Percentiles rank a stretch among this genome's conserved stretches.
Evolutionary conservation across 2,888 invertebrate genomes (phyloP).

Genomic region (Ophioninae sp.): DNA sequence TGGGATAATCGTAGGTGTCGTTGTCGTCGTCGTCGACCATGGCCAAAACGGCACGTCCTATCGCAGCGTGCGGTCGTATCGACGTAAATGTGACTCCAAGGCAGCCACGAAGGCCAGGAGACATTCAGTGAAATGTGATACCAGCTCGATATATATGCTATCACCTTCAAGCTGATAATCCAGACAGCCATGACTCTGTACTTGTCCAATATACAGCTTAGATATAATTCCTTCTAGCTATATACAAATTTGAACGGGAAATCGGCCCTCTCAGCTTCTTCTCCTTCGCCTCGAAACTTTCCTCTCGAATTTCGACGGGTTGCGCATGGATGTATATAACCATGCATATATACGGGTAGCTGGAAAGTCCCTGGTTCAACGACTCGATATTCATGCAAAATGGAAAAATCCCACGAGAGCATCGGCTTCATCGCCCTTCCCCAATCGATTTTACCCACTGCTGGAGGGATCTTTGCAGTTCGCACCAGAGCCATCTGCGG

Average conservation of each 20-base stretch:
- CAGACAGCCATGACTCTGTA: conserved; percentile 12
- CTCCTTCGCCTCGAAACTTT: neutral
- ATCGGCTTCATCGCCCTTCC: conserved; percentile 46
- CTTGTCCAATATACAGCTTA: conserved; percentile 23
- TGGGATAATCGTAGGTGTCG: conserved; percentile 37
- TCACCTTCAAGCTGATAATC: conserved; percentile 14
- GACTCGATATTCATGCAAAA: conserved; percentile 61
- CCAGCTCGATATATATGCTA: conserved; percentile 27
- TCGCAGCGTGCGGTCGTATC: conserved; percentile 12
- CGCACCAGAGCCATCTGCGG: conserved; percentile 34
- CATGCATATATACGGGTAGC: conserved; percentile 1
- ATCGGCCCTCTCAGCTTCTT: conserved; percentile 13
- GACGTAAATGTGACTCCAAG: conserved; percentile 10
- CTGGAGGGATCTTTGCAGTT: conserved; percentile 44
- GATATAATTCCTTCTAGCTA: conserved; percentile 21
- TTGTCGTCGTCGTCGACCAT: neutral
- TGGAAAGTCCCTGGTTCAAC: conserved; percentile 28
- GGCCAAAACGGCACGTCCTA: conserved; percentile 2
- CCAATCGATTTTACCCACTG: conserved; percentile 48
- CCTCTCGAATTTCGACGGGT: neutral
- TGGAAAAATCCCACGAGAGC: conserved; percentile 51
- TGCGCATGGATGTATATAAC: conserved; percentile 2
- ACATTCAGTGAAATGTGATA: conserved; percentile 33
- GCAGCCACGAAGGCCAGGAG: conserved; percentile 26
- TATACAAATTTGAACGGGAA: conserved; percentile 21